phyloP scores from a whole-genome alignment of 1,140 invertebrate genomes.

The Popillia japonica region DNA sequence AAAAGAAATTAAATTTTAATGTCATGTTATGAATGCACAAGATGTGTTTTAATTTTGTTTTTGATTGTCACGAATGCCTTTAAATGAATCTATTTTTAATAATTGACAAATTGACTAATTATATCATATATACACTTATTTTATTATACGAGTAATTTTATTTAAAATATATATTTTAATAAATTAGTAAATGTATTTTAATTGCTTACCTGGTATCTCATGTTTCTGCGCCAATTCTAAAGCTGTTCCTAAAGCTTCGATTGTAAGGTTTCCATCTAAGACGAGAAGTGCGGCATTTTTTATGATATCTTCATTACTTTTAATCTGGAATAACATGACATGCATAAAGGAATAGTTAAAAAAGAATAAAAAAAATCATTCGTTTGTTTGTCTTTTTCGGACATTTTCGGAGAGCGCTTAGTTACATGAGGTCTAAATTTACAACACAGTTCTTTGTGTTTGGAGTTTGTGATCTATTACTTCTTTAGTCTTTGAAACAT shows the following conservation, averaged over 20 bases:
- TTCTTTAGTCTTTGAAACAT: no score
- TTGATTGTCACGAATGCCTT: not conserved
- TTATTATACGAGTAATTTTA: not conserved
- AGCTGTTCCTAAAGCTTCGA: slow-evolving; percentile 70
- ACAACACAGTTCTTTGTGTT: no score
- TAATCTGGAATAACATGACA: slow-evolving; percentile 61
- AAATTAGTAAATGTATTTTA: not conserved
- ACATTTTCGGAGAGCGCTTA: no score
- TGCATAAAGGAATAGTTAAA: no score
- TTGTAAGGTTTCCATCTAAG: slow-evolving; percentile 82
- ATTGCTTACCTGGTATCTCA: slow-evolving; percentile 71
- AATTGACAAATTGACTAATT: slow-evolving; percentile 30
- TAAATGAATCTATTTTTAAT: slow-evolving; percentile 11
- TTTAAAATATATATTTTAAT: slow-evolving; percentile 15
- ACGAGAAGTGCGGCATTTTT: slow-evolving; percentile 74
- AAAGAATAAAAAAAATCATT: no score
- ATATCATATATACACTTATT: slow-evolving; percentile 30
- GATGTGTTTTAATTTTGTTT: not conserved
- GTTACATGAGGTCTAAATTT: no score
- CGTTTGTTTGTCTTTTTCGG: no score
- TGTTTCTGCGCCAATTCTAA: slow-evolving; percentile 69
- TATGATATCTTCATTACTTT: slow-evolving; percentile 64
- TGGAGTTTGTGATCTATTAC: no score
- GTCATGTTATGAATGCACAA: not conserved
- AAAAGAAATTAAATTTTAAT: not conserved